Percentiles rank a stretch among this genome's conserved stretches.
These are phyloP conservation scores for Camponotus vicinus DNA, from an alignment of 1,140 invertebrate species.

Conservation along the genomic window DNA sequence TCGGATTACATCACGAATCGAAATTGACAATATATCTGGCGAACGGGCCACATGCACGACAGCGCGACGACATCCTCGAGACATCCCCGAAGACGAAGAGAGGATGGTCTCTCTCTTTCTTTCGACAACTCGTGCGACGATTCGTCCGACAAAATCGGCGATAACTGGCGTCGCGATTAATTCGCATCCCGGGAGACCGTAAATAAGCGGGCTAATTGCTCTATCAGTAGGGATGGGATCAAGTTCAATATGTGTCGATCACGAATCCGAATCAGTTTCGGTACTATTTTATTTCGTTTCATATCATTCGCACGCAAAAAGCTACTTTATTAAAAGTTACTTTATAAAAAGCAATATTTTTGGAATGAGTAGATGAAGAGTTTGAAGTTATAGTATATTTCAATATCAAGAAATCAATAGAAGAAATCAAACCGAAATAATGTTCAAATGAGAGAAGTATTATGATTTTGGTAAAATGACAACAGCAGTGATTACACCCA, in stretches of 20 bases:
- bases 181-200: conserved; percentile 61
- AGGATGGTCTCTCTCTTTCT: conserved; percentile 14
- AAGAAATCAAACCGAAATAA: neutral
- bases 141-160: conserved; percentile 30
- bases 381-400: neutral
- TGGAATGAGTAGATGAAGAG: neutral
- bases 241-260: conserved; percentile 62
- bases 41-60: conserved; percentile 40
- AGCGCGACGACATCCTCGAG: conserved; percentile 27
- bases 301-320: neutral
- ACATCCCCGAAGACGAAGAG: conserved; percentile 40
- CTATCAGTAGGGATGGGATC: conserved; percentile 74
- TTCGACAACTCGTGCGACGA: neutral
- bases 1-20: conserved; percentile 37
- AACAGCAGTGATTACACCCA: too few relatives aligned
- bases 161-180: conserved; percentile 49
- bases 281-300: neutral
- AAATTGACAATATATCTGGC: conserved; percentile 45
- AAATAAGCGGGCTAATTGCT: conserved; percentile 76
- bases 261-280: neutral
- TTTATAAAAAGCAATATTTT: neutral
- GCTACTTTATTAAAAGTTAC: neutral
- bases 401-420: neutral
- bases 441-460: neutral
- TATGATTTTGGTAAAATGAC: neutral